Base-by-base conservation (phyloP, 2,797 vertebrate species). In the Neoniphon sammara region DNA sequence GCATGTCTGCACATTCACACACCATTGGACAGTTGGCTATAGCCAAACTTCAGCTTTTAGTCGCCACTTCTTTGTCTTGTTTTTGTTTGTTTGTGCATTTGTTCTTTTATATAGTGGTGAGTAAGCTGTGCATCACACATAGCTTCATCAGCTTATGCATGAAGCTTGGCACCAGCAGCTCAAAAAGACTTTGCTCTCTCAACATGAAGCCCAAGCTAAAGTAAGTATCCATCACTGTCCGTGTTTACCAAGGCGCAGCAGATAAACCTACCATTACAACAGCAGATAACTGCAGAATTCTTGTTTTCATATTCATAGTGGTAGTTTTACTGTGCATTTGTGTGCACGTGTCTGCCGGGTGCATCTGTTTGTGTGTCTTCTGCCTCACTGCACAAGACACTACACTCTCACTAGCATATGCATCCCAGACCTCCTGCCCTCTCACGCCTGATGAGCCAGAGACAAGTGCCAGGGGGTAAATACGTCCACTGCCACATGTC, bases 381-480 rank as follows among this genome's bases (percentile, higher is more conserved):
- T 85, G 85, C 85, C 58, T 88, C 71, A 75, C 58, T 88, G 85
- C 86, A 61, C 57, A 67, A 25, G 7, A 54, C 31, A 34, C 77
- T 79, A 54, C 60, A 55, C 62, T 78, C 60, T 58, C 63, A 68
- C 31, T n/a, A 72, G 69, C 65, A 80, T 67, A 84, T 88, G 83
- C 78, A 83, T 85, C 71, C 57, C 72, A 76, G 75, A 61, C 67
- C 82, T 63, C 67, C 34, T 79, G 77, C 74, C 65, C 66, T 86
- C 74, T 87, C 76, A 82, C n/a, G 83, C 84, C 83, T 81, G 82
- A 73, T 87, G 83, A 91, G 90, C 78, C 78, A 83, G 71, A 88
- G 82, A 87, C 78, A 83, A 89, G 86, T 88, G 85, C 88, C 88
- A 91, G 86, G 88, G 85, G 90, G 87, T 86, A 90, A 89, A 91